Evolutionary conservation across 2,888 invertebrate species (phyloP), one percentile per base, ranked within the genome.

Genomic region (Odontocerum albicorne): DNA sequence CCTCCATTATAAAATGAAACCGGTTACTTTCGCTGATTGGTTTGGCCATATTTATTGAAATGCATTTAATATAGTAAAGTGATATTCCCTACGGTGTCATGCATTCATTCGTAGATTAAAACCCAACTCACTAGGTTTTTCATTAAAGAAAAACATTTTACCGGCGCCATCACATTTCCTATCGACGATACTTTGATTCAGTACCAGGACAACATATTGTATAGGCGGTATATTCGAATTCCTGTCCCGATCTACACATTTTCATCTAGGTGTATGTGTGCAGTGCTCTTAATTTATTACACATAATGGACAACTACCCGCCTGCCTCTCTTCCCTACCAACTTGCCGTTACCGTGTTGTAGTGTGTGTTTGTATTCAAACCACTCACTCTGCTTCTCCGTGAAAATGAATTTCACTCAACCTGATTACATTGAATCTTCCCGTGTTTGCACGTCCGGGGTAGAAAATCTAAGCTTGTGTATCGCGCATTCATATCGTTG

Each of bases 211-310:
- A 19, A 10, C 31, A 12, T 19, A 13, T 8, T 19, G 44, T 16
- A 16, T 19, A 12, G 19, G 7, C 16, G n/a, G 32, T 44, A 33
- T 44, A 44, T 43, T 12, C 21, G 22, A 22, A 8, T 27, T 4
- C 27, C 6, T n/a, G n/a, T n/a, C n/a, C n/a, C n/a, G n/a, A n/a
- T n/a, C n/a, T n/a, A n/a, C n/a, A n/a, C n/a, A n/a, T n/a, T 44
- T 35, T 38, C n/a, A n/a, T n/a, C n/a, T n/a, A n/a, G n/a, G n/a
- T 38, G 54, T 54, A 36, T 55, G 49, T 49, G 49, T 56, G 55
- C 52, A 49, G 38, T 53, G 59, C 59, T 59, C 59, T 56, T 56
- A 59, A 59, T 59, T 59, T 59, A 59, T 49, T 52, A 59, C 55
- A 52, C 55, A 53, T 56, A 59, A 59, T 59, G 53, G 59, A 56